Conservation (phyloP, 2,888 invertebrate genomes). For the Portevinia maculata region DNA sequence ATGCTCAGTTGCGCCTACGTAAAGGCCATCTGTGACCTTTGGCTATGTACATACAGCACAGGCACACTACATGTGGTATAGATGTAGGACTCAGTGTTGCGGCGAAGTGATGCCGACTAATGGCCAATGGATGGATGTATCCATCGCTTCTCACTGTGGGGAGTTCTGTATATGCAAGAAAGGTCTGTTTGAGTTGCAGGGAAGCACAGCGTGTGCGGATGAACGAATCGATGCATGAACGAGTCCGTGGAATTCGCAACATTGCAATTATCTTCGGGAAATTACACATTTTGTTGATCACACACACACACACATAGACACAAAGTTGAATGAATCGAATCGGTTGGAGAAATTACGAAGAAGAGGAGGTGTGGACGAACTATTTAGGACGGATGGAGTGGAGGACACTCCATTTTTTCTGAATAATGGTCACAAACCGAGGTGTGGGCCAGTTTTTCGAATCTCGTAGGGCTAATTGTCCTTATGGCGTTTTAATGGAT, state of each 20-base stretch:
- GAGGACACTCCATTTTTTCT: not conserved
- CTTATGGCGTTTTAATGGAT: no score
- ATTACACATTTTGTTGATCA: conserved; percentile 63
- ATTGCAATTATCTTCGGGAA: conserved; percentile 70
- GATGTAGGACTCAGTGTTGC: conserved; percentile 1
- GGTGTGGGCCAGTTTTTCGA: not conserved
- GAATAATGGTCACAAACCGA: not conserved
- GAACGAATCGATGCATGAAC: conserved; percentile 60
- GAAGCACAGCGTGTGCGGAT: conserved; percentile 5
- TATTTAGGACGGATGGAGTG: not conserved
- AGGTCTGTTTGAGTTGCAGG: conserved; percentile 18
- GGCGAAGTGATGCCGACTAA: conserved; percentile 51
- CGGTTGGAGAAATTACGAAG: conserved; percentile 40
- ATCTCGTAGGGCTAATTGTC: no score
- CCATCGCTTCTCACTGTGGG: conserved; percentile 29
- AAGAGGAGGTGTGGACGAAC: conserved; percentile 4
- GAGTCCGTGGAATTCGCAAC: conserved; percentile 53
- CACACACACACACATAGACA: conserved; percentile 10
- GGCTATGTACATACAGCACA: conserved; percentile 20
- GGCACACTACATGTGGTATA: not conserved
- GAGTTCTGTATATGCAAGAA: conserved; percentile 23
- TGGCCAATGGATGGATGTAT: conserved; percentile 66
- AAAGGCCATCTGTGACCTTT: conserved; percentile 62
- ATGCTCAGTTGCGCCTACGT: conserved; percentile 22
- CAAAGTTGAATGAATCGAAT: conserved; percentile 40